Conservation (phyloP, 2,888 invertebrate species). For the Artemia sinica region DNA sequence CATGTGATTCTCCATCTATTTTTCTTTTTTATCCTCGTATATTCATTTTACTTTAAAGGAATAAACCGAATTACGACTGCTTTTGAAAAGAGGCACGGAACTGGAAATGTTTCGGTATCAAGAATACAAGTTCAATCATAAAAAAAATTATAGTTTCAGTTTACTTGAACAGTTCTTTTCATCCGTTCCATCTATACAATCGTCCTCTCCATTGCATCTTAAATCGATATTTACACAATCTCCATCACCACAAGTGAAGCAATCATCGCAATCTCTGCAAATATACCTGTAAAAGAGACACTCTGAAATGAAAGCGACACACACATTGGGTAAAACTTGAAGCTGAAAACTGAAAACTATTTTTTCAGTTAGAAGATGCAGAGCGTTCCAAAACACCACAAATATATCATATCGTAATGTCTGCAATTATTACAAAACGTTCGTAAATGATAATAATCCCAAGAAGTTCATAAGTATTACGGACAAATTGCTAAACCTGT, state of each 20-base stretch:
- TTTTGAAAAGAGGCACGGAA: not conserved
- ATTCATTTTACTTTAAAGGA: slow-evolving; percentile 12
- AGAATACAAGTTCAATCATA: not conserved
- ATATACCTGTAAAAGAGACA: too few relatives aligned
- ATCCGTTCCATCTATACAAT: slow-evolving; percentile 70
- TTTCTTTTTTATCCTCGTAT: too few relatives aligned
- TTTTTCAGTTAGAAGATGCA: too few relatives aligned
- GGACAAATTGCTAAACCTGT: too few relatives aligned
- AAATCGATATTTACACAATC: slow-evolving; percentile 38
- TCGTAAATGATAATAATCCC: too few relatives aligned
- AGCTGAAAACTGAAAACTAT: slow-evolving; percentile 41
- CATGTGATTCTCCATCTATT: slow-evolving; percentile 5
- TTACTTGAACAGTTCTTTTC: slow-evolving; percentile 55
- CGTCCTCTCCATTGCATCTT: slow-evolving; percentile 59
- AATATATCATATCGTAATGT: too few relatives aligned
- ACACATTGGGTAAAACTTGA: too few relatives aligned
- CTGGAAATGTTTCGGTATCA: not conserved
- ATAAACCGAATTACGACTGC: not conserved
- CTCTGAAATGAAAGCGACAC: too few relatives aligned
- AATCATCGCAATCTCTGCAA: too few relatives aligned
- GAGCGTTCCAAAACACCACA: too few relatives aligned
- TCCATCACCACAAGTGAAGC: slow-evolving; percentile 43
- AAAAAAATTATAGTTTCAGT: not conserved
- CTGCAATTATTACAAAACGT: too few relatives aligned
- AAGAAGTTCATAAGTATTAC: too few relatives aligned